A percentile compares a stretch with the other conserved stretches of the same genome.
Conservation (phyloP, 2,888 invertebrate genomes). For the Drosophila vallismaia region DNA sequence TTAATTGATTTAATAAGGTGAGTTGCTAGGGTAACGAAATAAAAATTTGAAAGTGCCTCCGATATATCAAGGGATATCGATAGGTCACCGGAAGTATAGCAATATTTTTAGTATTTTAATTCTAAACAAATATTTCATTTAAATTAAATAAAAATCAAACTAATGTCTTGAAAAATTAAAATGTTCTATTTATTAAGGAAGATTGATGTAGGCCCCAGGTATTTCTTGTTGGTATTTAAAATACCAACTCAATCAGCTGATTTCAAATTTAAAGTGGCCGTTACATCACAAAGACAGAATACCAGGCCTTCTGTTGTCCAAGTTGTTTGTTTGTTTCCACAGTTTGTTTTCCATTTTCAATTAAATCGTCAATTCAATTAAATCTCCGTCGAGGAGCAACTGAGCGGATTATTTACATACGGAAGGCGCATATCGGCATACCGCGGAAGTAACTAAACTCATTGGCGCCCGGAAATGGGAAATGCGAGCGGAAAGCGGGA, state of each 20-base stretch:
- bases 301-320: background rate
- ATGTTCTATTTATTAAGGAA: too few species aligned
- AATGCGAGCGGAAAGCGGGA: conserved; percentile 63
- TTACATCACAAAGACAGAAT: background rate
- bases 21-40: conserved; percentile 49
- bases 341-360: conserved; percentile 42
- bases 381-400: conserved; percentile 16
- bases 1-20: conserved; percentile 59
- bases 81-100: background rate
- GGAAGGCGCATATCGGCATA: background rate
- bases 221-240: background rate
- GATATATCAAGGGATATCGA: background rate
- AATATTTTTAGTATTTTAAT: background rate
- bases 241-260: background rate
- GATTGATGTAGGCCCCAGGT: too few species aligned
- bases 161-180: too few species aligned
- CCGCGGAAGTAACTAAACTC: background rate
- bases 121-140: too few species aligned
- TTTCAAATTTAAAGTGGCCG: background rate
- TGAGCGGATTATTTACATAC: conserved; percentile 26
- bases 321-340: conserved; percentile 10
- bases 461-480: conserved; percentile 48
- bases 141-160: too few species aligned
- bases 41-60: conserved; percentile 5
- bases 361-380: conserved; percentile 3